Percentiles rank a stretch among this genome's conserved stretches.
phyloP scores from a whole-genome alignment of 2,888 invertebrate species.

The Timema podura region DNA sequence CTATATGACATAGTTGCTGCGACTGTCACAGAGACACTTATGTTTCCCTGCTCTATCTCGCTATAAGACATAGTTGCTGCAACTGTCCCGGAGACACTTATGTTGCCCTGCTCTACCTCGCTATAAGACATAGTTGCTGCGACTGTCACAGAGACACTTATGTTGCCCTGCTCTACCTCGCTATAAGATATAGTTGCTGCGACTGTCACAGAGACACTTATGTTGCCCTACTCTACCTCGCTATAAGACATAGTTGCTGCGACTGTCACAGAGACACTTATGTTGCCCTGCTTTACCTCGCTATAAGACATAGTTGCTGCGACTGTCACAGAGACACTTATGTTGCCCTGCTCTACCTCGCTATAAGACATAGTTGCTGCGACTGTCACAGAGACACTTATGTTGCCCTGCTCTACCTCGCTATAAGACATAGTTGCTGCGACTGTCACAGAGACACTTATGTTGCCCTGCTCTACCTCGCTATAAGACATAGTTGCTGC shows the following conservation, averaged over 20 bases:
- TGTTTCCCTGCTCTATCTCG: slow-evolving; percentile 21
- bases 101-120: slow-evolving; percentile 21
- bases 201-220: slow-evolving; percentile 53
- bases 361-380: not conserved
- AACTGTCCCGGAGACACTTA: slow-evolving; percentile 8
- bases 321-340: slow-evolving; percentile 50
- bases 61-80: no score
- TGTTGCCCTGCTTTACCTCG: slow-evolving; percentile 17
- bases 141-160: no score
- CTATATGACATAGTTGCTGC: no score
- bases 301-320: no score
- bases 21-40: slow-evolving; percentile 3
- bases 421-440: not conserved
- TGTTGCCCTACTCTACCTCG: slow-evolving; percentile 40
- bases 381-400: not conserved
- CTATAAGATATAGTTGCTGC: not conserved
- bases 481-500: not conserved
- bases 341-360: slow-evolving; percentile 38
- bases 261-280: not conserved
- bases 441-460: not conserved
- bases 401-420: slow-evolving; percentile 16
- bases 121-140: no score
- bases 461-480: no score
- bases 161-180: slow-evolving; percentile 42
- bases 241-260: not conserved